Percentiles rank a stretch among this genome's conserved stretches.
Evolutionary conservation across 2,113 vertebrate genomes (phyloP).

Genomic region (Zosterops borbonicus): DNA sequence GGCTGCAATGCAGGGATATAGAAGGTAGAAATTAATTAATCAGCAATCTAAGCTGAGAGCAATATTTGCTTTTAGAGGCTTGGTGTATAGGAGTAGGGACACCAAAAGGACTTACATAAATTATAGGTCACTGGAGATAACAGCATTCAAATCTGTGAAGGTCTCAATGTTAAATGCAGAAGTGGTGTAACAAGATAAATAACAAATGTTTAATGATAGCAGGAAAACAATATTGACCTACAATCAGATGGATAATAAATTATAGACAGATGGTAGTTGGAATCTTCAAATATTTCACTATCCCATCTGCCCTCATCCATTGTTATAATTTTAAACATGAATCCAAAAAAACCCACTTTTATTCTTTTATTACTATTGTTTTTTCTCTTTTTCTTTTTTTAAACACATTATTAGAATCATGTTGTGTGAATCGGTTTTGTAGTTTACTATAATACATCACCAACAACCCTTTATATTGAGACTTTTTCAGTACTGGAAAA

Average conservation of each 20-base stretch:
- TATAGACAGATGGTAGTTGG: conserved; percentile 59
- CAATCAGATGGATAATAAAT: conserved; percentile 59
- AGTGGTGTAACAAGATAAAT: conserved; percentile 30
- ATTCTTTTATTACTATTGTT: neutral
- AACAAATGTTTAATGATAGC: conserved; percentile 14
- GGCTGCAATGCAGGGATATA: neutral
- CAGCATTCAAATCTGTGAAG: neutral
- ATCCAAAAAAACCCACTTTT: neutral
- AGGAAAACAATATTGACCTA: conserved; percentile 1
- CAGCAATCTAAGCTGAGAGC: conserved; percentile 1
- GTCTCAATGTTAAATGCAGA: conserved; percentile 28
- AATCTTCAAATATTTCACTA: conserved; percentile 32
- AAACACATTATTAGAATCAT: neutral
- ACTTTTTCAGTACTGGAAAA: neutral
- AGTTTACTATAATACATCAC: neutral
- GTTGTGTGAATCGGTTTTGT: neutral
- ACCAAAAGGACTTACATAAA: conserved; percentile 32
- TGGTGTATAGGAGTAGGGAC: neutral
- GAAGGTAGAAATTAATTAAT: conserved; percentile 47
- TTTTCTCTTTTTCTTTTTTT: neutral
- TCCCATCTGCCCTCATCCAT: conserved; percentile 36
- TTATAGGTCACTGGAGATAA: neutral
- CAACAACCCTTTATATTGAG: neutral
- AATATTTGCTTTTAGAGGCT: neutral
- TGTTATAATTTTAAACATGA: neutral